Conservation (phyloP, 2,113 vertebrate genomes). For the Campylorhamphus procurvoides region DNA sequence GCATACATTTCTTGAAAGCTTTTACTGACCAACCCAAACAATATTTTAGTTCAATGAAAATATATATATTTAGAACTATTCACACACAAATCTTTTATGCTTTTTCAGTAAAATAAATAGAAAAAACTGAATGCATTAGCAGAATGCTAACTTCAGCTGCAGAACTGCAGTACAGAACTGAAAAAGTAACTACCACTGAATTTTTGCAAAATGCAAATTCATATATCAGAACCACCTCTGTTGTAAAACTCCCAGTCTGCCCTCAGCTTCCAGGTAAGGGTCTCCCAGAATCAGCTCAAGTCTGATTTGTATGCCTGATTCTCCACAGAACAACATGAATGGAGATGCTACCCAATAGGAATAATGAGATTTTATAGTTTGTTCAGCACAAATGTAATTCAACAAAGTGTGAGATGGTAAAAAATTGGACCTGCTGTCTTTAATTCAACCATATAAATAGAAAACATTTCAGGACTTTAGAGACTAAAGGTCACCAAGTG, state of each 20-base stretch:
- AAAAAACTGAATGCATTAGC: not conserved
- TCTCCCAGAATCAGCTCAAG: not conserved
- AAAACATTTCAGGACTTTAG: not conserved
- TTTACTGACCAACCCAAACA: slow-evolving; percentile 68
- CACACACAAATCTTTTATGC: not conserved
- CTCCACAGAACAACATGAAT: not conserved
- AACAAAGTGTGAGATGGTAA: not conserved
- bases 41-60: slow-evolving; percentile 42
- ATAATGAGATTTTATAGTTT: not conserved
- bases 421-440: not conserved
- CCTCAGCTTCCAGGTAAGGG: not conserved
- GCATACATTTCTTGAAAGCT: slow-evolving; percentile 39
- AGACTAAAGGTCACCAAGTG: not conserved
- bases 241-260: not conserved
- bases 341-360: not conserved
- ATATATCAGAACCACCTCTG: accelerated
- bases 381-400: not conserved
- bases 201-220: not conserved
- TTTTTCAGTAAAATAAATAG: slow-evolving; percentile 47
- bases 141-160: not conserved
- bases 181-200: not conserved
- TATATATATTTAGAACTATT: slow-evolving; percentile 33
- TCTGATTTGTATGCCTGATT: not conserved
- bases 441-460: not conserved
- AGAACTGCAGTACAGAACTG: not conserved